Percentiles rank a stretch among this genome's conserved stretches.
These are phyloP conservation scores for Agrotis exclamationis DNA, from an alignment of 2,888 invertebrate species.

Conservation along the genomic window DNA sequence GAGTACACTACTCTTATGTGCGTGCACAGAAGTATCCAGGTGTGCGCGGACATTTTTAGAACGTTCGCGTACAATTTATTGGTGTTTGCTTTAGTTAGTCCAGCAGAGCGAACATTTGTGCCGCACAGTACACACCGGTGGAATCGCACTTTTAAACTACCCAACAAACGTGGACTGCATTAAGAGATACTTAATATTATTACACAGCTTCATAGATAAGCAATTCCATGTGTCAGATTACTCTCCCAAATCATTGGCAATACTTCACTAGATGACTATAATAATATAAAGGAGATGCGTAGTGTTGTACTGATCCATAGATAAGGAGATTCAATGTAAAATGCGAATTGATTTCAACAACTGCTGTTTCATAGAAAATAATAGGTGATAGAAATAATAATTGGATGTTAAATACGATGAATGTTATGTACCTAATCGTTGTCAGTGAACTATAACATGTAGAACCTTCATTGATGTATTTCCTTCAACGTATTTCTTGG, in stretches of 20 bases:
- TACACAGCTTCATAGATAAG: background rate
- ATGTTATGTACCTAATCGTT: slow-evolving; percentile 26
- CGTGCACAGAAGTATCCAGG: too few species aligned
- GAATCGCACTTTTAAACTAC: background rate
- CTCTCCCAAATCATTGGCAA: background rate
- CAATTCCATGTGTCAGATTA: slow-evolving; percentile 2
- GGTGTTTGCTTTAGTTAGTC: too few species aligned
- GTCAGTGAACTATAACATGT: slow-evolving; percentile 8
- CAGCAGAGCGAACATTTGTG: too few species aligned
- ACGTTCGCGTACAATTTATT: too few species aligned
- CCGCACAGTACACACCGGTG: too few species aligned
- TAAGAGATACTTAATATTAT: background rate
- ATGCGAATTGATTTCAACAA: slow-evolving; percentile 13
- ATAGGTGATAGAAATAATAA: slow-evolving; percentile 28
- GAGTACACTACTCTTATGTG: too few species aligned
- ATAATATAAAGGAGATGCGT: background rate
- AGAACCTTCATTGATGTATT: slow-evolving; percentile 16
- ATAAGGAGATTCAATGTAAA: slow-evolving; percentile 15
- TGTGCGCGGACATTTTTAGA: too few species aligned
- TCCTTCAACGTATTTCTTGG: slow-evolving; percentile 16
- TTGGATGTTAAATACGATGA: slow-evolving; percentile 43
- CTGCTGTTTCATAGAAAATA: slow-evolving; percentile 25
- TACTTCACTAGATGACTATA: background rate
- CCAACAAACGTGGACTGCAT: slow-evolving; percentile 1
- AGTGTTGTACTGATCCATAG: slow-evolving; percentile 10